phyloP scores from a whole-genome alignment of 2,888 invertebrate species.

The Tetragonula carbonaria region DNA sequence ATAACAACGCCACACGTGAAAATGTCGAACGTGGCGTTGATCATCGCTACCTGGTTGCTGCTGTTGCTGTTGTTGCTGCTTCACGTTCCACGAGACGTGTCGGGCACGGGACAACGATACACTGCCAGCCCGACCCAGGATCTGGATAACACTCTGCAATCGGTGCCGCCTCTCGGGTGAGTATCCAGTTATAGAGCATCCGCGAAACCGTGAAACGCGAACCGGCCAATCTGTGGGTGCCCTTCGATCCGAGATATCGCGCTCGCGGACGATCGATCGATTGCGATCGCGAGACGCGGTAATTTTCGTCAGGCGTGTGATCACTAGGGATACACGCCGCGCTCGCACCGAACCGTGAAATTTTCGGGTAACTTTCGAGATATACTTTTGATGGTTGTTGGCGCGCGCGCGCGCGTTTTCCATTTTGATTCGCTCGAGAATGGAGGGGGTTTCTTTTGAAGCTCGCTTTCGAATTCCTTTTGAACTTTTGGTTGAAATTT shows the following conservation, averaged over 20 bases:
- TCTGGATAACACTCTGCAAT: constrained; percentile 74
- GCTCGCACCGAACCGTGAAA: background rate
- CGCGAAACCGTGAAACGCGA: constrained; percentile 30
- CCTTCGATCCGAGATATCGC: constrained; percentile 7
- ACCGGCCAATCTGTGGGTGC: constrained; percentile 10
- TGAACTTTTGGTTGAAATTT: too few relatives aligned
- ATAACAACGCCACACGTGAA: background rate
- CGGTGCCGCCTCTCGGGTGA: constrained; percentile 75
- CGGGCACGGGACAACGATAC: constrained; percentile 67
- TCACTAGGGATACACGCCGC: constrained; percentile 22
- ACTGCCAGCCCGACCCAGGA: constrained; percentile 70
- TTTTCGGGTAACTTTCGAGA: background rate
- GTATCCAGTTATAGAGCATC: constrained; percentile 54
- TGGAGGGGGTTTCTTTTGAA: too few relatives aligned
- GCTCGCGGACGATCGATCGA: background rate
- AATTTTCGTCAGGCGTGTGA: constrained; percentile 44
- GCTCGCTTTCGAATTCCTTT: too few relatives aligned
- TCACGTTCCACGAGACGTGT: constrained; percentile 58
- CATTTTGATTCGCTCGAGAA: too few relatives aligned
- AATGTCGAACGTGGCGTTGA: constrained; percentile 42
- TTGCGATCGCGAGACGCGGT: constrained; percentile 20
- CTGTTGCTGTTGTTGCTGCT: constrained; percentile 21
- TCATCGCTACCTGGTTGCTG: constrained; percentile 25
- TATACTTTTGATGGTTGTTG: too few relatives aligned
- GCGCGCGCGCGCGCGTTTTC: too few relatives aligned